Percentiles rank a stretch among this genome's conserved stretches.
phyloP scores from a whole-genome alignment of 2,888 invertebrate genomes.

The Hymenopus coronatus region DNA sequence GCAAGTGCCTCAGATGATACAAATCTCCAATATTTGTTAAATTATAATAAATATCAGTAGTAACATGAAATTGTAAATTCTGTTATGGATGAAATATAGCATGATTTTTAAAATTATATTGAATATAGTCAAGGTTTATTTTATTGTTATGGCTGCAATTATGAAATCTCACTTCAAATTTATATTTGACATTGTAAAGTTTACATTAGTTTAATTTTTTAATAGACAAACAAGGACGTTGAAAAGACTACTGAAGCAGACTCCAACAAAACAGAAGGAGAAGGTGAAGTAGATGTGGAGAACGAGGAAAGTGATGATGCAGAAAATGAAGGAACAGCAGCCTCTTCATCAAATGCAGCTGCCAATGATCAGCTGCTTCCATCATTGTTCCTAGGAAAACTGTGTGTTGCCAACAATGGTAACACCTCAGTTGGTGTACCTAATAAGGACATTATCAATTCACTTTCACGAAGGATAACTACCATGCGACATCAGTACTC shows the following conservation, averaged over 20 bases:
- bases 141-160: neutral
- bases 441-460: conserved; percentile 57
- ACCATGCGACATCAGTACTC: conserved; percentile 67
- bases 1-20: too few relatives aligned
- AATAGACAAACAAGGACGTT: conserved; percentile 9
- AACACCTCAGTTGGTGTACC: conserved; percentile 32
- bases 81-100: too few relatives aligned
- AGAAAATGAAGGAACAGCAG: conserved; percentile 44
- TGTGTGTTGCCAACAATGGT: conserved; percentile 20
- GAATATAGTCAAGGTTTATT: neutral
- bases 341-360: conserved; percentile 24
- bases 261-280: conserved; percentile 37
- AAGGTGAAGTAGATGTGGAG: conserved; percentile 57
- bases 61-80: too few relatives aligned
- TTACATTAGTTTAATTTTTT: neutral
- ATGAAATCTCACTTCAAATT: too few relatives aligned
- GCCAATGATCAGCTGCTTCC: conserved; percentile 27
- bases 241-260: conserved; percentile 1
- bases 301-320: conserved; percentile 55
- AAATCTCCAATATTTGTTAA: too few relatives aligned
- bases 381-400: conserved; percentile 28
- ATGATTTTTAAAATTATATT: too few relatives aligned
- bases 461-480: conserved; percentile 66
- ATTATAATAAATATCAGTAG: too few relatives aligned
- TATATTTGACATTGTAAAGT: too few relatives aligned